Evolutionary conservation across 2,888 invertebrate genomes (phyloP), one percentile per base, ranked within the genome.

Genomic region (Xestia ashworthii): DNA sequence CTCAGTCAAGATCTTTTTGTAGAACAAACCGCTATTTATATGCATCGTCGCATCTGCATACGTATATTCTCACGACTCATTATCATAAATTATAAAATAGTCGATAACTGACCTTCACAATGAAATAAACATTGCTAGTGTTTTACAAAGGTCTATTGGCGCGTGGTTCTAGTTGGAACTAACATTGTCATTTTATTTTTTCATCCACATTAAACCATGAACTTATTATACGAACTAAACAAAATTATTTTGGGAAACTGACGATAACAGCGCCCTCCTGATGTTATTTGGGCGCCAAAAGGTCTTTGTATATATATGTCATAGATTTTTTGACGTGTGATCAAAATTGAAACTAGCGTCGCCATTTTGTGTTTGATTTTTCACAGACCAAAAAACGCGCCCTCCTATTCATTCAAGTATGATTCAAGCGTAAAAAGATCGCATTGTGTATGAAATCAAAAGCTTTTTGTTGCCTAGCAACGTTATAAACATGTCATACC

Each of bases 81-180:
- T 65, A 55, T 8, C 48, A 74, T 64, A 44, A 55, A 55, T 19
- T 44, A 32, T 41, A 32, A 22, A 58, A 80, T 66, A 66, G 16
- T 44, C 16, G 14, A 44, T 53, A 58, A 41, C 46, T 68, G 66
- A 80, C 70, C 74, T 83, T 62, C 14, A 46, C 19, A 64, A 58
- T 71, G 46, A 62, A 76, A 41, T 58, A 14, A 64, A 32, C 2
- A 22, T 67, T 41, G 32, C n/a, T 48, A 16, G 25, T 38, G 19
- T 62, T 62, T 19, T 19, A 38, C 0, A 38, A 19, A 62, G 9
- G 19, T 19, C 38, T 38, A 4, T 32, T 62, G 60, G 55, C 55
- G 5, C n/a, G 5, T n/a, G n/a, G n/a, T 0, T 9, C 4, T 32
- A 32, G 32, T 32, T 32, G 32, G 32, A 32, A n/a, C 53, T 22